These are phyloP conservation scores for Odontocerum albicorne DNA, from an alignment of 2,888 invertebrate species.

Conservation along the genomic window DNA sequence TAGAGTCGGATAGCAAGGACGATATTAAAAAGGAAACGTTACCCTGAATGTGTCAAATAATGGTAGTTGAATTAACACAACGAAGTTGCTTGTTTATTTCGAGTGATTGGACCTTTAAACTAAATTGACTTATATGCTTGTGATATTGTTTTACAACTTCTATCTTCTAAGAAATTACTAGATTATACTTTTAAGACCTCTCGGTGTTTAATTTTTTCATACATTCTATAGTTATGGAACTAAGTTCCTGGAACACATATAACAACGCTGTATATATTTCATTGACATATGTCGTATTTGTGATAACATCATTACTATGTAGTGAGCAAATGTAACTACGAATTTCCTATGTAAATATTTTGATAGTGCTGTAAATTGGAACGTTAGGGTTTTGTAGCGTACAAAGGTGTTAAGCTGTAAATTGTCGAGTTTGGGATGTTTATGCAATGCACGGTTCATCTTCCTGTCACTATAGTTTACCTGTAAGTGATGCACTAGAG, in stretches of 20 bases:
- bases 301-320: constrained; percentile 33
- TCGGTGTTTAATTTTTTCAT: constrained; percentile 16
- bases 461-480: constrained; percentile 43
- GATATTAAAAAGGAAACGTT: constrained; percentile 29
- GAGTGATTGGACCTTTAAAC: constrained; percentile 18
- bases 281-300: constrained; percentile 32
- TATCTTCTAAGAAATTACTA: constrained; percentile 7
- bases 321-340: constrained; percentile 20
- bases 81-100: constrained; percentile 14
- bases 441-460: constrained; percentile 50
- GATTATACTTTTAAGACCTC: constrained; percentile 16
- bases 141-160: constrained; percentile 31
- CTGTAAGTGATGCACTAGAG: constrained; percentile 34
- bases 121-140: constrained; percentile 31
- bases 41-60: constrained; percentile 24
- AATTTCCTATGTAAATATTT: constrained; percentile 29
- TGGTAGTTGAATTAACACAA: constrained; percentile 15
- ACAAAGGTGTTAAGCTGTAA: constrained; percentile 18
- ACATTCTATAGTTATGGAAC: constrained; percentile 25
- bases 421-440: constrained; percentile 33
- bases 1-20: constrained; percentile 14
- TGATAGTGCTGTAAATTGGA: constrained; percentile 22
- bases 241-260: constrained; percentile 24
- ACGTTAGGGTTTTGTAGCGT: constrained; percentile 16
- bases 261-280: constrained; percentile 30